These are phyloP conservation scores for Plectrocnemia conspersa DNA, from an alignment of 1,140 invertebrate species.

Conservation along the genomic window DNA sequence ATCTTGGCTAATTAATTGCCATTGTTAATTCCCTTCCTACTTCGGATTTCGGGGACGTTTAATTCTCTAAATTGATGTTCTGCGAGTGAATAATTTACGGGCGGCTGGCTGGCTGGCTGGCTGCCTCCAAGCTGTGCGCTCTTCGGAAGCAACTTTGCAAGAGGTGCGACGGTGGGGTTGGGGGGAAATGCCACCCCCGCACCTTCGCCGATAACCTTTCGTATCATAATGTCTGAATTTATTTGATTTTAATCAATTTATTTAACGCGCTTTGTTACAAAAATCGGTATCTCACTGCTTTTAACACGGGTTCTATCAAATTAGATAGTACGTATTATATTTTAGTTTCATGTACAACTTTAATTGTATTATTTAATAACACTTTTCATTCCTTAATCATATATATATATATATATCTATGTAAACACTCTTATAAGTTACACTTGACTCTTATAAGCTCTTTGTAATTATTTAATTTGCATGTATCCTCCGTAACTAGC, in stretches of 20 bases:
- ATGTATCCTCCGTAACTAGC: too few species aligned
- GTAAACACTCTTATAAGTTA: too few species aligned
- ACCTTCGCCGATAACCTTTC: neutral
- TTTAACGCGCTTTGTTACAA: too few species aligned
- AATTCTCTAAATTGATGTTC: slow-evolving; percentile 37
- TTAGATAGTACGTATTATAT: too few species aligned
- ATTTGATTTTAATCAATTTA: slow-evolving; percentile 26
- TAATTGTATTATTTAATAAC: too few species aligned
- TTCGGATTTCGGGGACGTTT: slow-evolving; percentile 37
- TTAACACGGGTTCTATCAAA: too few species aligned
- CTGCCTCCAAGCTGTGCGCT: neutral
- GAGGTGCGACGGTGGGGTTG: neutral
- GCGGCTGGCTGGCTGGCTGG: slow-evolving; percentile 13
- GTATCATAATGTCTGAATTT: slow-evolving; percentile 22
- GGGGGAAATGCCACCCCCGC: neutral
- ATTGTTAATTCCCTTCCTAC: slow-evolving; percentile 36
- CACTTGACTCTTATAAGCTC: too few species aligned
- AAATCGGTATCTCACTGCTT: too few species aligned
- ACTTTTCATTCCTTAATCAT: too few species aligned
- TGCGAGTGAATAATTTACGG: slow-evolving; percentile 36
- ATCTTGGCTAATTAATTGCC: slow-evolving; percentile 37
- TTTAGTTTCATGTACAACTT: too few species aligned
- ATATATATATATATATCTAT: too few species aligned
- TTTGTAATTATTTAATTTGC: too few species aligned
- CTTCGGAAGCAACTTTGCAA: neutral